These are phyloP conservation scores for Lasioglossum villosulum DNA, from an alignment of 2,888 invertebrate genomes.

Conservation along the genomic window DNA sequence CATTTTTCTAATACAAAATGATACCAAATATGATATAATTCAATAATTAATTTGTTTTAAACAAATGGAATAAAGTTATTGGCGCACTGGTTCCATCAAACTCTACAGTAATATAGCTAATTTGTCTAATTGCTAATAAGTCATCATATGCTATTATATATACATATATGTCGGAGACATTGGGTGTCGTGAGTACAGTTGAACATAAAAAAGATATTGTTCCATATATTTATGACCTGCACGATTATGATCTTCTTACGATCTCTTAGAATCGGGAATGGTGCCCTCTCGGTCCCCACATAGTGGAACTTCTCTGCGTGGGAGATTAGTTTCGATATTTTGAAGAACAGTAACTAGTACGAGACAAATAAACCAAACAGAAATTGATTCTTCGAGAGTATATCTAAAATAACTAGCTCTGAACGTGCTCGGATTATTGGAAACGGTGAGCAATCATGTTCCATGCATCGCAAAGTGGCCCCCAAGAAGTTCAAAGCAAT, in stretches of 20 bases:
- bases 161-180: no score
- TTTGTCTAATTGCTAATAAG: no score
- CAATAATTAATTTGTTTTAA: no score
- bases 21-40: no score
- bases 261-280: neutral
- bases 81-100: no score
- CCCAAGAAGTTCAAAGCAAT: neutral
- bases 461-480: neutral
- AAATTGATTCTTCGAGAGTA: neutral
- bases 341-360: neutral
- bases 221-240: constrained; percentile 20
- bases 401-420: neutral
- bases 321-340: neutral
- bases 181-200: no score
- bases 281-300: neutral
- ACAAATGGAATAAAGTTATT: no score
- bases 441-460: neutral
- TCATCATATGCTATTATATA: no score
- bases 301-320: neutral
- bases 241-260: neutral
- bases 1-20: no score
- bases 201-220: no score
- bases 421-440: neutral
- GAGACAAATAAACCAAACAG: neutral
- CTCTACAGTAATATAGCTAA: no score